A percentile compares a stretch with the other conserved stretches of the same genome.
Conservation (phyloP, 2,797 vertebrate species). For the Synanceia verrucosa region DNA sequence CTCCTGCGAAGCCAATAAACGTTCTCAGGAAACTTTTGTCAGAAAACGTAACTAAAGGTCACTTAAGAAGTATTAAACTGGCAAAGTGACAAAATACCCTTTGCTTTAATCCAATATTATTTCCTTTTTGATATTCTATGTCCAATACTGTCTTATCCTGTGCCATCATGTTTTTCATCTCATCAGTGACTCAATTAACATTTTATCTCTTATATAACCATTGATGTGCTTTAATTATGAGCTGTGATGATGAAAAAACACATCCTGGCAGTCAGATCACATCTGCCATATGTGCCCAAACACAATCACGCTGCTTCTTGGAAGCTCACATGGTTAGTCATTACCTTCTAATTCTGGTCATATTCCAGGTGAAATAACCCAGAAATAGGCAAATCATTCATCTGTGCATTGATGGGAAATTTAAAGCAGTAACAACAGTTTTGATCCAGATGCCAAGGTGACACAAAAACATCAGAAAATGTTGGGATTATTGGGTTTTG, state of each 20-base stretch:
- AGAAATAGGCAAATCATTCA: slow-evolving; percentile 20
- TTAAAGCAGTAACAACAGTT: not conserved
- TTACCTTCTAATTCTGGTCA: slow-evolving; percentile 37
- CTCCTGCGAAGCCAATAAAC: not conserved
- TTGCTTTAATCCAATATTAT: not conserved
- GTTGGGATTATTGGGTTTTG: not conserved
- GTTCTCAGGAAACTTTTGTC: not conserved
- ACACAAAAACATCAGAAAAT: not conserved
- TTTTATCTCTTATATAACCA: slow-evolving; percentile 5
- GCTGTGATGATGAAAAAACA: slow-evolving; percentile 8
- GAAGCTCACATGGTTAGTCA: slow-evolving; percentile 35
- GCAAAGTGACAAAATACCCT: too few species aligned
- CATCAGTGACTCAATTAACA: not conserved
- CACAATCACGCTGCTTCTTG: slow-evolving; percentile 47
- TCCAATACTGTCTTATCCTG: not conserved
- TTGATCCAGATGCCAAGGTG: not conserved
- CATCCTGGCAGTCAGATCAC: slow-evolving; percentile 46
- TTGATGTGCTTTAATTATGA: slow-evolving; percentile 17
- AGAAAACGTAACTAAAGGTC: not conserved
- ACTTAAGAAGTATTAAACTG: not conserved
- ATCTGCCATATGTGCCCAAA: slow-evolving; percentile 61
- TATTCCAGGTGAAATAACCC: slow-evolving; percentile 35
- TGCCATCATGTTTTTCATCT: not conserved
- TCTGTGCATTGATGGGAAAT: not conserved
- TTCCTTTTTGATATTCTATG: not conserved